Base-by-base conservation (phyloP, 1,140 invertebrate genomes). In the Achroia grisella region DNA sequence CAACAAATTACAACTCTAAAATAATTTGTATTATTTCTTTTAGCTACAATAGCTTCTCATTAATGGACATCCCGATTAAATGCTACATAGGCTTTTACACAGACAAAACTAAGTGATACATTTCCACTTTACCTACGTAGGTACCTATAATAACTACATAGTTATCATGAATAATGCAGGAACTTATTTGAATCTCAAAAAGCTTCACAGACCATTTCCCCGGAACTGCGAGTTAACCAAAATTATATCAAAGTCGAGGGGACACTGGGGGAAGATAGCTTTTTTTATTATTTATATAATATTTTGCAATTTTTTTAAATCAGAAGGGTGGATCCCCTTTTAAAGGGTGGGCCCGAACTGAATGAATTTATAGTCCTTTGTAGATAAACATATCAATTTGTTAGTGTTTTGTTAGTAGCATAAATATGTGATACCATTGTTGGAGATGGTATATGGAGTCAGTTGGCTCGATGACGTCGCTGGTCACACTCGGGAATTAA, bases 301-400 rank as follows among this genome's bases (percentile, higher is more conserved):
- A 81, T 82, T 84, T 84, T 71, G 80, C 75, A 77, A 75, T 72
- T 56, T 84, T 82, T 80, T 84, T 80, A 69, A 81, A 79, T 63
- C 52, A 66, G 69, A 82, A 80, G 80, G 80, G 80, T 80, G 74
- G 71, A 56, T 69, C 80, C 80, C 59, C 67, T 50, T 51, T 58
- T 77, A 84, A 84, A 84, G 80, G 80, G 78, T 84, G 78, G 74
- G 78, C 70, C 53, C 47, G 61, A 39, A 40, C 41, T 69, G 70
- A 80, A 77, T 77, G 76, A 83, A 71, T 83, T 83, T 84, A 80
- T 84, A 72, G 76, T 74, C 58, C 70, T 73, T 72, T 80, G 78
- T 82, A 84, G 80, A 84, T 84, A 84, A 84, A 84, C 80, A 84
- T 82, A 84, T 84, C 78, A 84, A 82, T 84, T 84, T 84, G 78